Conservation (phyloP, 2,888 invertebrate genomes). For the Drepana falcataria region DNA sequence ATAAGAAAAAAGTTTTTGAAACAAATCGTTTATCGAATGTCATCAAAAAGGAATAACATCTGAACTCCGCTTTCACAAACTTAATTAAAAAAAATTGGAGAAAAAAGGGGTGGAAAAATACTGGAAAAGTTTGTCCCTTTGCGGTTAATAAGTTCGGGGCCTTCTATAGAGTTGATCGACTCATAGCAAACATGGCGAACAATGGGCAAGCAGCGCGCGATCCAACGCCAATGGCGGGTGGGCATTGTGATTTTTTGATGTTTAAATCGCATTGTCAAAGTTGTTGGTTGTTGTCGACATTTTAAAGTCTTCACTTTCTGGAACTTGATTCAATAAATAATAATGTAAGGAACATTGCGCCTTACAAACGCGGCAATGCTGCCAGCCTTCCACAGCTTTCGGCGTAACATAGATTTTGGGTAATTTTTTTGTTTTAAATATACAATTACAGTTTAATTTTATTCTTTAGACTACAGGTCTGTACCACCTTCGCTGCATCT, state of each 20-base stretch:
- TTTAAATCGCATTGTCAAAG: background rate
- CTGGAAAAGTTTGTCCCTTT: constrained; percentile 24
- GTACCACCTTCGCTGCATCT: no score
- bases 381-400: no score
- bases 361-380: background rate
- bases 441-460: no score
- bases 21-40: constrained; percentile 71
- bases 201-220: constrained; percentile 3
- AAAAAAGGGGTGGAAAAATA: constrained; percentile 28
- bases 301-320: background rate
- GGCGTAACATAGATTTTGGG: no score
- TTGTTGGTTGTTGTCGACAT: background rate
- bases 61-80: constrained; percentile 55
- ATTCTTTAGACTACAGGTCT: no score
- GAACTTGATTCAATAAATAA: background rate
- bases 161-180: constrained; percentile 2
- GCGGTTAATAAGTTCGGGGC: constrained; percentile 28
- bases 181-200: background rate
- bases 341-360: background rate
- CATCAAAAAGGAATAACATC: constrained; percentile 72
- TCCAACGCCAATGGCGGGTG: background rate
- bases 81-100: constrained; percentile 58
- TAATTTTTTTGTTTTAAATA: no score
- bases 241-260: constrained; percentile 1
- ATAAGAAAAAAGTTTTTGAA: constrained; percentile 50